A percentile compares a stretch with the other conserved stretches of the same genome.
These are phyloP conservation scores for Narcine bancroftii DNA, from an alignment of 2,113 vertebrate species.

Conservation along the genomic window DNA sequence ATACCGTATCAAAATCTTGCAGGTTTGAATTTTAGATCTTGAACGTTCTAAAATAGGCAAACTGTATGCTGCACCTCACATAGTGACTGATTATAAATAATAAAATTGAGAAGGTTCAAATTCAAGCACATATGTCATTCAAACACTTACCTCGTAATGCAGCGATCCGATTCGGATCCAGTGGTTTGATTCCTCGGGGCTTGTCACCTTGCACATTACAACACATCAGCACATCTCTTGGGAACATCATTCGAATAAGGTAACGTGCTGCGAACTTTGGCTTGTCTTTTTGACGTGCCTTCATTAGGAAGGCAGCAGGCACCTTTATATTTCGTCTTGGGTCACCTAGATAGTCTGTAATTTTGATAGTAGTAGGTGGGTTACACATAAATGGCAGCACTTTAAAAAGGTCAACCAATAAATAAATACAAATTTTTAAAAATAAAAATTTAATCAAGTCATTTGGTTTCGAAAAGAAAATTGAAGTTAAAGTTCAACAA, in stretches of 20 bases:
- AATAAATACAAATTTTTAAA: too few species aligned
- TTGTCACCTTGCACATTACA: constrained; percentile 45
- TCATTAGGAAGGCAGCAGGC: constrained; percentile 49
- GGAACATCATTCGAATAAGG: constrained; percentile 57
- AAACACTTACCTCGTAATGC: constrained; percentile 62
- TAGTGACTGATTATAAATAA: background rate
- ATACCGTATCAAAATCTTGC: background rate
- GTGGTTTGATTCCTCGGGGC: constrained; percentile 42
- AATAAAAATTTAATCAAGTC: too few species aligned
- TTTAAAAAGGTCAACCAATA: background rate
- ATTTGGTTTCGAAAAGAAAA: too few species aligned
- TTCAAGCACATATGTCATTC: background rate
- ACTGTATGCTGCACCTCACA: background rate
- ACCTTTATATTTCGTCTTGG: constrained; percentile 56
- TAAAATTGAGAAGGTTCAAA: background rate
- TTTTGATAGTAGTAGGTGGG: constrained; percentile 39
- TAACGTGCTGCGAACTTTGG: constrained; percentile 57
- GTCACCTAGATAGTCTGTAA: constrained; percentile 60
- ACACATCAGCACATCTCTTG: constrained; percentile 50
- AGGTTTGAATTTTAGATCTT: too few species aligned
- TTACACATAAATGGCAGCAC: background rate
- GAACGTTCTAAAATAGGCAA: background rate
- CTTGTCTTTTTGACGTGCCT: constrained; percentile 51
- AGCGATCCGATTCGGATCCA: constrained; percentile 63
- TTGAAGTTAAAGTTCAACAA: too few species aligned